Base-by-base conservation (phyloP, 2,888 invertebrate species). In the Timema podura region DNA sequence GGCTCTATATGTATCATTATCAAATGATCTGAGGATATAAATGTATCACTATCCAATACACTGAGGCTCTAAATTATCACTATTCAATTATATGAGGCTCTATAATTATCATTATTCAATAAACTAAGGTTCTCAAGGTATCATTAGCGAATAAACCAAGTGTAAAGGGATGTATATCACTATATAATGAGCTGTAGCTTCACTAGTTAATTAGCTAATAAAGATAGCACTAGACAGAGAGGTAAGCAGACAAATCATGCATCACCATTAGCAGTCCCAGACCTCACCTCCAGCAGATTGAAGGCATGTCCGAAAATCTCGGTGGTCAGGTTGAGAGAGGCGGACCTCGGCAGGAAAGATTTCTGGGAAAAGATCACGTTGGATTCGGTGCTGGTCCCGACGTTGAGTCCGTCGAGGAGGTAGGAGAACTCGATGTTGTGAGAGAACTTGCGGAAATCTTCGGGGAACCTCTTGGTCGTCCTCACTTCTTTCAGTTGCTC, bases 331-430 rank as follows among this genome's bases (percentile, higher is more conserved):
- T 94, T 94, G 8, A 92, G 76, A 69, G 84, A 86, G 1, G 84
- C 84, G 0, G 91, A 90, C 13, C 93, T 85, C 0, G 94, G 93
- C 5, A 94, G 77, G 81, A 88, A 95, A 0, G 92, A 92, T 77
- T 90, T 88, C 77, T 93, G 93, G 0, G 93, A 93, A 82, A 89
- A 95, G 77, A 95, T 92, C 2, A 93, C 83, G 76, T 90, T 90
- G 74, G 86, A 83, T 70, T 94, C 93, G 0, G 85, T 77, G 51
- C 85, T 86, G 3, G 89, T 88, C 3, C 91, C 91, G 0, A 89
- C 48, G 8, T 93, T 93, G 0, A 92, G 78, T 0, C 89, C 84
- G 64, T 90, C 89, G 0, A 91, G 76, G 72, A 88, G 85, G 80
- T 91, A 91, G 0, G 92, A 92, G 5, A 89, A 76, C 78, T 93